Base-by-base conservation (phyloP, 1,140 invertebrate genomes). In the Drosophila aff. region DNA sequence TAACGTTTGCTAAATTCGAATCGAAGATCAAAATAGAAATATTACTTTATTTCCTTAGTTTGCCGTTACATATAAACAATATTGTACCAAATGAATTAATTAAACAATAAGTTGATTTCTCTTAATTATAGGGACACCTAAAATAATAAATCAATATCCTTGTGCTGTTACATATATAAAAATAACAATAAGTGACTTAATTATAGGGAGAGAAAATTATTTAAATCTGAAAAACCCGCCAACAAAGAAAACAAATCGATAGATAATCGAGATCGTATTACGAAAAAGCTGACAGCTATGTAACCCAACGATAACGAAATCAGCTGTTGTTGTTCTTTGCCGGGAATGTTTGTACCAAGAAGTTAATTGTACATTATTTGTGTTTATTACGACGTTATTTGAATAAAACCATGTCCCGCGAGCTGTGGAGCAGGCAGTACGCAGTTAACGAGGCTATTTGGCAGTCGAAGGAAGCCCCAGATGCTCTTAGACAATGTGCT, bases 401-500 rank as follows among this genome's bases (percentile, higher is more conserved):
- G 7, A 18, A 31, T 26, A 26, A 4, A 50, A 50, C 47, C 28
- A 52, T 84, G 84, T 21, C 11, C 6, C 15, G 26, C 0, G 38
- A 66, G 1, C 13, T 10, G 3, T 86, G 77, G 82, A 10, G 13
- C 7, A n/a, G 2, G 1, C 21, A 57, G 2, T 57, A n/a, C 9
- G 65, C 43, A 4, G 28, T 16, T 3, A 81, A 76, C 41, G 74
- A 91, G 38, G 38, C 26, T 3, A 28, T 66, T 53, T 75, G 68
- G 68, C n/a, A 44, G 5, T 50, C 59, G 3, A 28, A 4, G 3
- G n/a, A 64, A 28, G n/a, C 66, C 1, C 60, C 47, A 9, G 58
- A 9, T 10, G 38, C 28, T 7, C 11, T 33, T 0, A 67, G 68
- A 59, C 71, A 73, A 31, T 76, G 67, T 33, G 81, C 76, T 4